A percentile compares a stretch with the other conserved stretches of the same genome.
These are phyloP conservation scores for Enteromius viviparus DNA, from an alignment of 2,797 vertebrate species.

Conservation along the genomic window DNA sequence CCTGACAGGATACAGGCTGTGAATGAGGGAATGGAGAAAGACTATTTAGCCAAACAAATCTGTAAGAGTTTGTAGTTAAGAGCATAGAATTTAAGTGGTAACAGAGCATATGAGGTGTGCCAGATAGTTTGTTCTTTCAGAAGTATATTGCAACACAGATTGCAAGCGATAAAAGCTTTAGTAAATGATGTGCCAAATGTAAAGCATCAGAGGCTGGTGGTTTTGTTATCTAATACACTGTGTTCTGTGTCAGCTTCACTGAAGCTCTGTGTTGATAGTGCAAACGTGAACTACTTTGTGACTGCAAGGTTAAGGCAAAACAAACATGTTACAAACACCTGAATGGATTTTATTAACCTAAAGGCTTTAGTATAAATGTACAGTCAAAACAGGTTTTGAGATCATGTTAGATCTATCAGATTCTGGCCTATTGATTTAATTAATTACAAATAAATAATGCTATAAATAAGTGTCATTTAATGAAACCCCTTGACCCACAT, in stretches of 20 bases:
- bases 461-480: neutral
- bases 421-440: no score
- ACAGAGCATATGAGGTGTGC: neutral
- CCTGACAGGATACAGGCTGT: slow-evolving; percentile 76
- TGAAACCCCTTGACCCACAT: neutral
- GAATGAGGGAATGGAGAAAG: slow-evolving; percentile 7
- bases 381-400: neutral
- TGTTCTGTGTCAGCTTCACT: slow-evolving; percentile 11
- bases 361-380: neutral
- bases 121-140: neutral
- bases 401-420: neutral
- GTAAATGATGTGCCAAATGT: neutral
- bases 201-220: neutral
- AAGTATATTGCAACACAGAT: neutral
- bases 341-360: neutral
- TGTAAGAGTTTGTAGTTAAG: neutral
- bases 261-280: slow-evolving; percentile 21
- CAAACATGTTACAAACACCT: neutral
- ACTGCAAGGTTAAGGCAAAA: slow-evolving; percentile 2
- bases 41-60: neutral
- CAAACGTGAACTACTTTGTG: slow-evolving; percentile 17
- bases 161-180: neutral
- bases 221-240: neutral
- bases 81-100: neutral
- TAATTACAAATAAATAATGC: neutral